Conservation (phyloP, 2,888 invertebrate species). For the Eledona agricola region DNA sequence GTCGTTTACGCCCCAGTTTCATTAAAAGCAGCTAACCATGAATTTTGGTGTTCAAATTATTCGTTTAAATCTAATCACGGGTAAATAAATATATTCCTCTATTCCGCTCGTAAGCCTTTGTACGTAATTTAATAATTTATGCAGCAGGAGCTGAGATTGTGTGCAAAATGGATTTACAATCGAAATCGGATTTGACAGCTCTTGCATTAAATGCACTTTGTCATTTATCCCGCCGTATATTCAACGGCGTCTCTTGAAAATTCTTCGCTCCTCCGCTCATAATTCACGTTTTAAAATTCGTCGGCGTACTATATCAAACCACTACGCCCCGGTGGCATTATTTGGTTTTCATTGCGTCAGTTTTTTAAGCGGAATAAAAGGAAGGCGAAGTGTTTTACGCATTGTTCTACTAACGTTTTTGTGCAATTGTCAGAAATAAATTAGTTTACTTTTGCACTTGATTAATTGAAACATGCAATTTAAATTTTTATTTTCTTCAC, state of each 20-base stretch:
- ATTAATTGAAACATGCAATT: background rate
- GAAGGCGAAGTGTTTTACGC: background rate
- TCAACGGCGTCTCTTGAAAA: background rate
- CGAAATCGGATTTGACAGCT: slow-evolving; percentile 1
- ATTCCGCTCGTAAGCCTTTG: background rate
- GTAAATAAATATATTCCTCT: no score
- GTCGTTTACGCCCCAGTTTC: background rate
- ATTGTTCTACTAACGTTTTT: background rate
- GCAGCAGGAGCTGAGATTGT: background rate
- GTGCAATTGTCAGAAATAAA: no score
- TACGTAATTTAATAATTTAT: slow-evolving; percentile 4
- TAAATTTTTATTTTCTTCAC: background rate
- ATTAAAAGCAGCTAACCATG: background rate
- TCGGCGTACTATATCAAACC: background rate
- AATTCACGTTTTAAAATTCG: slow-evolving; percentile 3
- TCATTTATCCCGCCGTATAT: slow-evolving; percentile 8
- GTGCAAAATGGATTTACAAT: slow-evolving; percentile 1
- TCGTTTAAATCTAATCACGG: background rate
- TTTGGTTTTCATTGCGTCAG: slow-evolving; percentile 13
- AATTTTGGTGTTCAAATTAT: slow-evolving; percentile 1
- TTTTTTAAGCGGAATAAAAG: slow-evolving; percentile 15
- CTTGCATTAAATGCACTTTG: slow-evolving; percentile 9
- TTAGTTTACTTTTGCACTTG: no score
- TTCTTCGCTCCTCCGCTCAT: slow-evolving; percentile 3
- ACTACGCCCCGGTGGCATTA: slow-evolving; percentile 2